phyloP scores from a whole-genome alignment of 1,140 invertebrate genomes.

The Hylyphantes graminicola region DNA sequence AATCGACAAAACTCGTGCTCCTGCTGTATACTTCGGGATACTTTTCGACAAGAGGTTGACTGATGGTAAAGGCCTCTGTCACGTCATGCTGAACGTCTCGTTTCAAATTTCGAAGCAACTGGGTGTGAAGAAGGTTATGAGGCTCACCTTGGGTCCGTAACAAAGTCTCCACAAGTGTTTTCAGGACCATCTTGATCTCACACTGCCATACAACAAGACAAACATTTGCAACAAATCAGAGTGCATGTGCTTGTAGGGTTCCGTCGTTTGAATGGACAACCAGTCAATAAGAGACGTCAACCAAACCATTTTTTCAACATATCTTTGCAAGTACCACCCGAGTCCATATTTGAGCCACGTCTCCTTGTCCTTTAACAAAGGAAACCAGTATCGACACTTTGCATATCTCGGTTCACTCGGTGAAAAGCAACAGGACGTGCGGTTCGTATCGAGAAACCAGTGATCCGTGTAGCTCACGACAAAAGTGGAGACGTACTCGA shows the following conservation, averaged over 20 bases:
- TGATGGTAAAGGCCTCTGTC: neutral
- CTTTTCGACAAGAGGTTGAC: neutral
- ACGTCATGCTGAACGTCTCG: neutral
- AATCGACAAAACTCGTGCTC: constrained; percentile 12
- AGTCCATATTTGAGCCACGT: neutral
- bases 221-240: neutral
- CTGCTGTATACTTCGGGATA: neutral
- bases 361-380: neutral
- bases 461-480: neutral
- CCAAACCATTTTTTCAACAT: neutral
- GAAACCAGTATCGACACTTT: neutral
- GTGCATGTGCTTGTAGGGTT: neutral
- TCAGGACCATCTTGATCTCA: constrained; percentile 7
- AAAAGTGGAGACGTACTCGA: neutral
- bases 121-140: neutral
- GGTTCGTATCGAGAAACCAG: neutral
- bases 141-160: neutral
- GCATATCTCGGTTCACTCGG: neutral
- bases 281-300: neutral
- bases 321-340: neutral
- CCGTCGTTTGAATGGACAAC: neutral
- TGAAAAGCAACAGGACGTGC: neutral
- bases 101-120: neutral
- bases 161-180: constrained; percentile 1
- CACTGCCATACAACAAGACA: neutral